Percentiles rank a stretch among this genome's conserved stretches.
These are phyloP conservation scores for Byasa hedistus DNA, from an alignment of 2,888 invertebrate genomes.

Conservation along the genomic window DNA sequence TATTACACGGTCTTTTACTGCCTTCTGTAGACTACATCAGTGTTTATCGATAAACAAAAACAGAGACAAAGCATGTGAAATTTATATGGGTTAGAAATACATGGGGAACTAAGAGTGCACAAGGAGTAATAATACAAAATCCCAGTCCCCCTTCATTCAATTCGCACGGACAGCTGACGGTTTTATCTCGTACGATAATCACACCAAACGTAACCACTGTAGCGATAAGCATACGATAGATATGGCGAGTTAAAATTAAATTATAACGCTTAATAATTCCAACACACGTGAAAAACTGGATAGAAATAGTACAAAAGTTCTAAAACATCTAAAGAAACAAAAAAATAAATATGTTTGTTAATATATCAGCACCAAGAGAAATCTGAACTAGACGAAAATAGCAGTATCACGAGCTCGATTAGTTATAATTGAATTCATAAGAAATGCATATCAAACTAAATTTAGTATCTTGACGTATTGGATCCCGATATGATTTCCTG, in stretches of 20 bases:
- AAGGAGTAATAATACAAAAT: conserved; percentile 54
- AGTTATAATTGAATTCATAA: conserved; percentile 34
- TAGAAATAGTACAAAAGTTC: neutral
- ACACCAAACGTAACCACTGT: conserved; percentile 44
- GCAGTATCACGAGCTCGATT: neutral
- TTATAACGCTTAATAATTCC: conserved; percentile 1
- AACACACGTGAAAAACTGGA: neutral
- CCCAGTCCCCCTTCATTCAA: conserved; percentile 48
- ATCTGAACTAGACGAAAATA: neutral
- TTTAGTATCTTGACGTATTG: conserved; percentile 24
- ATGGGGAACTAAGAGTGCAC: neutral
- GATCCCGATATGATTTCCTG: conserved; percentile 21
- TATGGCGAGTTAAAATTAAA: conserved; percentile 33
- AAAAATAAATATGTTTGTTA: neutral
- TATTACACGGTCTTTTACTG: no score
- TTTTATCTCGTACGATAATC: conserved; percentile 66
- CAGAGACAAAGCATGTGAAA: no score
- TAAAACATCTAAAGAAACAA: neutral
- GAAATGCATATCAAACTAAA: conserved; percentile 22
- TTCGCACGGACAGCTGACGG: conserved; percentile 47
- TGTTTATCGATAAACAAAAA: no score
- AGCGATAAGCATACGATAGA: conserved; percentile 45
- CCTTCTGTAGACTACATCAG: no score
- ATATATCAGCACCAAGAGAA: neutral
- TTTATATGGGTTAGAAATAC: neutral